Conservation (phyloP, 2,113 vertebrate genomes). For the Phaethon lepturus region DNA sequence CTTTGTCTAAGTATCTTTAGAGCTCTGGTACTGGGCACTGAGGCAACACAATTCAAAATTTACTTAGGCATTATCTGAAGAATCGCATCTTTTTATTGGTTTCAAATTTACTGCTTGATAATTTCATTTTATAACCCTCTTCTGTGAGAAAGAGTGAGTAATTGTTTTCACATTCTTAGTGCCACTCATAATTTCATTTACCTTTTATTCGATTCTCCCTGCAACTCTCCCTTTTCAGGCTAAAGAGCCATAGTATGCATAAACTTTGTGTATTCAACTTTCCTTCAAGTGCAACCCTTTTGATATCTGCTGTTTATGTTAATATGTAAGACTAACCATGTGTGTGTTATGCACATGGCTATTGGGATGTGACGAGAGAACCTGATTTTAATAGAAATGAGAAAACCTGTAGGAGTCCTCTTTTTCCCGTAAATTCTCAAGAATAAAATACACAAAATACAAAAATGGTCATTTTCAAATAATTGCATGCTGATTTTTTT, state of each 20-base stretch:
- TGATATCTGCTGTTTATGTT: neutral
- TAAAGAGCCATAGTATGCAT: neutral
- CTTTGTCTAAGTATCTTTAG: neutral
- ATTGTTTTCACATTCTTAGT: neutral
- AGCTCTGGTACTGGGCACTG: neutral
- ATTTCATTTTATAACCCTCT: neutral
- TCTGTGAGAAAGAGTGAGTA: neutral
- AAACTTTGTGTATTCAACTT: neutral
- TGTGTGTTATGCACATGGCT: neutral
- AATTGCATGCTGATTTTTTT: neutral
- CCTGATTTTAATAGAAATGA: neutral
- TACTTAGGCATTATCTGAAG: neutral
- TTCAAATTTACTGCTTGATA: neutral
- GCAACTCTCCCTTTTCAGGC: neutral
- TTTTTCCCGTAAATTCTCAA: neutral
- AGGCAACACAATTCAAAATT: neutral
- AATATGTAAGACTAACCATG: neutral
- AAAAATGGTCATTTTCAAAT: neutral
- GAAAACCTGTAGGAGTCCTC: neutral
- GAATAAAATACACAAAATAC: neutral
- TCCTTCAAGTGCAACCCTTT: neutral
- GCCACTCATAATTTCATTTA: neutral
- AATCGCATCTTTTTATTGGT: neutral
- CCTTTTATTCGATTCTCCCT: neutral
- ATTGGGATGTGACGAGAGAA: neutral